Conservation (phyloP, 2,113 vertebrate genomes). For the Steatornis caripensis region DNA sequence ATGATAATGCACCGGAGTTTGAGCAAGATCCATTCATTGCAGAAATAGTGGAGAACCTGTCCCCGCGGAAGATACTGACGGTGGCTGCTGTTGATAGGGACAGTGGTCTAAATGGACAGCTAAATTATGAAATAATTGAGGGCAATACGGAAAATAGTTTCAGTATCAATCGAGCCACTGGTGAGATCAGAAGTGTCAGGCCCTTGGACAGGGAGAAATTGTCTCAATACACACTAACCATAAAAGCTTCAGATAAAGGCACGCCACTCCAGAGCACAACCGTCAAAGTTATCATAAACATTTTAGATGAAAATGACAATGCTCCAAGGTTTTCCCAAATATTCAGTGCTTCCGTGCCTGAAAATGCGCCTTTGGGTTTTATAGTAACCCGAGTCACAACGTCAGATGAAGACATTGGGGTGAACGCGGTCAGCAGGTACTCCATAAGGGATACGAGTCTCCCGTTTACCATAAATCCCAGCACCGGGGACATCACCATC, state of each 20-base stretch:
- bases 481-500: conserved; percentile 89
- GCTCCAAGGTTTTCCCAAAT: conserved; percentile 95
- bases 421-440: conserved; percentile 90
- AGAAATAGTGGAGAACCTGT: conserved; percentile 88
- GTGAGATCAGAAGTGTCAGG: conserved; percentile 88
- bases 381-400: conserved; percentile 91
- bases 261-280: conserved; percentile 77
- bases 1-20: conserved; percentile 89
- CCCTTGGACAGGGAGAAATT: conserved; percentile 89
- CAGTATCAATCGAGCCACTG: conserved; percentile 83
- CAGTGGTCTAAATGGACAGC: conserved; percentile 89
- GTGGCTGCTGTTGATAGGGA: conserved; percentile 86
- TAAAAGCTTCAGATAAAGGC: conserved; percentile 89
- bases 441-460: conserved; percentile 85
- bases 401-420: conserved; percentile 89
- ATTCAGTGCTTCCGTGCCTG: conserved; percentile 90
- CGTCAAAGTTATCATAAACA: conserved; percentile 82
- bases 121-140: conserved; percentile 85
- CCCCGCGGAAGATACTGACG: conserved; percentile 82
- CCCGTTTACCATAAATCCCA: conserved; percentile 88
- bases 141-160: conserved; percentile 91
- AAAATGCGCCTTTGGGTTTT: conserved; percentile 90
- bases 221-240: conserved; percentile 78
- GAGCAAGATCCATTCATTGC: conserved; percentile 86
- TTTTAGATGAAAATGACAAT: conserved; percentile 95